phyloP scores from a whole-genome alignment of 2,113 vertebrate species.

The Hemiprocne comata region DNA sequence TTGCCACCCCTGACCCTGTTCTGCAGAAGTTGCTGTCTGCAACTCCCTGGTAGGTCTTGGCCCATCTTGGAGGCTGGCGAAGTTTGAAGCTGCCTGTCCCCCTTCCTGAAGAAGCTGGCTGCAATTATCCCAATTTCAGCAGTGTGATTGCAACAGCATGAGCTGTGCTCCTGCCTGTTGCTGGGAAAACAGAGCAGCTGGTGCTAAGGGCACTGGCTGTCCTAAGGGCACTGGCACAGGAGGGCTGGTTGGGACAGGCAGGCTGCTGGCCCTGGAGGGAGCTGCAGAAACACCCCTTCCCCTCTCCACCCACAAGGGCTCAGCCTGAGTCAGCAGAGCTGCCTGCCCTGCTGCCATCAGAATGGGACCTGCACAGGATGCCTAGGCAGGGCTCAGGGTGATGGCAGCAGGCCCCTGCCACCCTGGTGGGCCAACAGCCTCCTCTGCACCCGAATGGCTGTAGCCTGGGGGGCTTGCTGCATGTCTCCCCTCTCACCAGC shows the following conservation, averaged over 20 bases:
- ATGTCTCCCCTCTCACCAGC: not conserved
- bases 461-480: not conserved
- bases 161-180: not conserved
- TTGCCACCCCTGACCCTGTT: not conserved
- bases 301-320: not conserved
- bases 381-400: not conserved
- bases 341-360: not conserved
- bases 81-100: not conserved
- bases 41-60: not conserved
- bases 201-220: not conserved
- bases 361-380: not conserved
- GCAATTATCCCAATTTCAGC: not conserved
- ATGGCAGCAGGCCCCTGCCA: not conserved
- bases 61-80: not conserved
- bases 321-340: accelerated
- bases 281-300: not conserved
- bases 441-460: not conserved
- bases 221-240: not conserved
- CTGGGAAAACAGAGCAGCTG: not conserved
- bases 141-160: not conserved
- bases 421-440: not conserved
- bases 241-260: not conserved
- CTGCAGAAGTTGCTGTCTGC: not conserved
- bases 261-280: not conserved
- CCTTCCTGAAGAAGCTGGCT: not conserved